Evolutionary conservation across 2,113 vertebrate genomes (phyloP).

Genomic region (Embiotoca jacksoni): DNA sequence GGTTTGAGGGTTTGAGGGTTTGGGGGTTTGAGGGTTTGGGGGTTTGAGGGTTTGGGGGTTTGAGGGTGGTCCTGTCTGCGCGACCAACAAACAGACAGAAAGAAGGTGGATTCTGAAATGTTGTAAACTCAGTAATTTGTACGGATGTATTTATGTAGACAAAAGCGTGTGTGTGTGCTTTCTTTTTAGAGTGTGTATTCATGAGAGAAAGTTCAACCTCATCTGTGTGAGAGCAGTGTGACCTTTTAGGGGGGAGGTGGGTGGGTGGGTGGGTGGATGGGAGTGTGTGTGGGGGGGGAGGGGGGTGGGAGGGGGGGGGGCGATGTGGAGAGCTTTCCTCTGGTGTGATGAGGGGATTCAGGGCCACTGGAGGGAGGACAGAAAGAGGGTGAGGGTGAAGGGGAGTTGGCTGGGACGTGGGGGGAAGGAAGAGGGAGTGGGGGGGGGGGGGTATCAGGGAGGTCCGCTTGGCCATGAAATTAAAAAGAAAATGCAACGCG

Average conservation of each 20-base stretch:
- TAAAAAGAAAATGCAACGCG: conserved; percentile 75
- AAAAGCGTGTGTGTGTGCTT: neutral
- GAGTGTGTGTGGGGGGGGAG: too few species aligned
- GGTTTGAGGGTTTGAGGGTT: too few species aligned
- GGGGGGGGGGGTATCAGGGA: conserved; percentile 68
- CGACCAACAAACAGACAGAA: neutral
- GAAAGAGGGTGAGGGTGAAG: conserved; percentile 4
- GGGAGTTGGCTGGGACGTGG: neutral
- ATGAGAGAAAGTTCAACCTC: conserved; percentile 4
- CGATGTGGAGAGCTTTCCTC: conserved; percentile 32
- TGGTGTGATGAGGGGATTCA: conserved; percentile 12
- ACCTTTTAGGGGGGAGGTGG: conserved; percentile 21
- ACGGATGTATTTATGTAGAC: fast-evolving
- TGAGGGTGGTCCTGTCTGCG: neutral
- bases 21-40: too few species aligned
- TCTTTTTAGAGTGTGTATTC: neutral
- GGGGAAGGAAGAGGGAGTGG: conserved; percentile 3
- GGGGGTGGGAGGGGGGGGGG: too few species aligned
- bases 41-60: neutral
- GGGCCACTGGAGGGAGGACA: neutral
- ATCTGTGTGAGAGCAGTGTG: conserved; percentile 20
- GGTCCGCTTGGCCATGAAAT: conserved; percentile 78
- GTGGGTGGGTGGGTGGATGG: too few species aligned
- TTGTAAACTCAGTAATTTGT: neutral
- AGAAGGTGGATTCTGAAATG: neutral